Percentiles rank a stretch among this genome's conserved stretches.
Conservation (phyloP, 2,888 invertebrate species). For the Brenthis daphne region DNA sequence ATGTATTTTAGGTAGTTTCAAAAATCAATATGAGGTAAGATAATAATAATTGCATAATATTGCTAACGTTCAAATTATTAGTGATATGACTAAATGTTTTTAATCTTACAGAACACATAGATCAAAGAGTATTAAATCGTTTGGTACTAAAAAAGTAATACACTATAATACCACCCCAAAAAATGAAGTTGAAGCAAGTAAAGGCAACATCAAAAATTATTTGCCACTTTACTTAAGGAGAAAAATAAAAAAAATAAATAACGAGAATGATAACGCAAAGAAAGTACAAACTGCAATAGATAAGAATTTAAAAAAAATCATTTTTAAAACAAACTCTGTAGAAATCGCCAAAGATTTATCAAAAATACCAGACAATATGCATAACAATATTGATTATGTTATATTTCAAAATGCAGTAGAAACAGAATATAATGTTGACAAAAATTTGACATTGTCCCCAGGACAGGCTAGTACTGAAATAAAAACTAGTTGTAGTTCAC, state of each 20-base stretch:
- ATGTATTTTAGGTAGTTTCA: conserved; percentile 54
- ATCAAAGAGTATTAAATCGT: conserved; percentile 49
- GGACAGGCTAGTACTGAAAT: conserved; percentile 40
- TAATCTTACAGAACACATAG: conserved; percentile 49
- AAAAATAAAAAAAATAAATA: conserved; percentile 20
- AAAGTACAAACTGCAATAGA: conserved; percentile 12
- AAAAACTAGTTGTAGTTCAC: conserved; percentile 40
- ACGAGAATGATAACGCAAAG: conserved; percentile 16
- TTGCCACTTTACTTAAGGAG: conserved; percentile 51
- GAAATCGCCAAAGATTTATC: conserved; percentile 53
- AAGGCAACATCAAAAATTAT: conserved; percentile 45
- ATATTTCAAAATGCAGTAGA: conserved; percentile 58
- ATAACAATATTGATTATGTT: conserved; percentile 50
- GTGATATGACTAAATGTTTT: background rate
- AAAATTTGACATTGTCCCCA: conserved; percentile 40
- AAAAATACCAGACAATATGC: conserved; percentile 48
- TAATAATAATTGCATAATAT: conserved; percentile 15
- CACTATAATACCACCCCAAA: conserved; percentile 5
- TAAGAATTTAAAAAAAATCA: conserved; percentile 12
- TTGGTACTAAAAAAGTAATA: conserved; percentile 36
- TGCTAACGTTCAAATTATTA: background rate
- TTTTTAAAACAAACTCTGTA: conserved; percentile 35
- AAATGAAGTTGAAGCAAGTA: conserved; percentile 30
- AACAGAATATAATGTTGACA: conserved; percentile 45
- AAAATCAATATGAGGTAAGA: conserved; percentile 55